A percentile compares a stretch with the other conserved stretches of the same genome.
Evolutionary conservation across 37 sponge, comb jelly and placozoan genomes (phyloP).

Genomic region (Cladorhizidae sp.): DNA sequence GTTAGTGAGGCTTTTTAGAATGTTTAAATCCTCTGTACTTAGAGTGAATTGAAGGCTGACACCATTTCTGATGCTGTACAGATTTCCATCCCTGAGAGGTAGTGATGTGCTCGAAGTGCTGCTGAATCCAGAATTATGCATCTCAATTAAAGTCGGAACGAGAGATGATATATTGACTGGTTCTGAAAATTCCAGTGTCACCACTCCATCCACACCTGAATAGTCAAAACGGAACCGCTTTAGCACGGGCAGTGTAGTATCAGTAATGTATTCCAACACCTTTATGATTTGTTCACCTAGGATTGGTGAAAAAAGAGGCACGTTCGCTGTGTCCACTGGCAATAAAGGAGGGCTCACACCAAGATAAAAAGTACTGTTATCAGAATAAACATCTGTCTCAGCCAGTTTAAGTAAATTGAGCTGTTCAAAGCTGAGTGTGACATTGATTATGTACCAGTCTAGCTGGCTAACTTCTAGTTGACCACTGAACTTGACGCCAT

Average conservation of each 20-base stretch:
- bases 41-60: slow-evolving; percentile 38
- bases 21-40: slow-evolving; percentile 47
- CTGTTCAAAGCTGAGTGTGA: slow-evolving; percentile 58
- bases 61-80: slow-evolving; percentile 20
- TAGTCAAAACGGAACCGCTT: slow-evolving; percentile 45
- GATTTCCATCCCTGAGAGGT: slow-evolving; percentile 30
- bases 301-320: neutral
- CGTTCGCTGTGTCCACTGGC: slow-evolving; percentile 43
- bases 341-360: neutral
- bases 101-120: slow-evolving; percentile 21
- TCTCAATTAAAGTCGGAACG: slow-evolving; percentile 45
- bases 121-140: slow-evolving; percentile 66
- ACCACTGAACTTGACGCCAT: slow-evolving; percentile 5
- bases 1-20: slow-evolving; percentile 52
- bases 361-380: slow-evolving; percentile 40
- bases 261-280: slow-evolving; percentile 59
- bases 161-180: slow-evolving; percentile 53
- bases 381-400: slow-evolving; percentile 22
- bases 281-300: neutral
- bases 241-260: slow-evolving; percentile 60
- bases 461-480: slow-evolving; percentile 15
- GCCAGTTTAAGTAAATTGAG: slow-evolving; percentile 59
- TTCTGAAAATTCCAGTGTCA: slow-evolving; percentile 72
- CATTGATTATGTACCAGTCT: slow-evolving; percentile 86
- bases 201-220: slow-evolving; percentile 25